phyloP scores from a whole-genome alignment of 2,113 vertebrate species.

The Peromyscus californicus region DNA sequence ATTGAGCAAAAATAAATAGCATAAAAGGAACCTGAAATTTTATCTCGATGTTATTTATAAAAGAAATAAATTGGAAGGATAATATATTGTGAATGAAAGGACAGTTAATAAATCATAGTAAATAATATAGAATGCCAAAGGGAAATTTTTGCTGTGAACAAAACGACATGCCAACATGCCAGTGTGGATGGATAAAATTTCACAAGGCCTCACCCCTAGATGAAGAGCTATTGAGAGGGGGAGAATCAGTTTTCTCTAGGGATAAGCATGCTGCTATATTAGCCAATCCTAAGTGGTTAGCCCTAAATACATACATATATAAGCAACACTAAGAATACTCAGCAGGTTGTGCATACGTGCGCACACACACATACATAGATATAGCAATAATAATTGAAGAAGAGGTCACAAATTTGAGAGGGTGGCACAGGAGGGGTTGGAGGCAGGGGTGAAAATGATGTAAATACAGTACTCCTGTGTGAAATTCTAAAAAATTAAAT shows the following conservation, averaged over 20 bases:
- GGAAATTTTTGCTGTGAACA: slow-evolving; percentile 18
- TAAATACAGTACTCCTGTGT: background rate
- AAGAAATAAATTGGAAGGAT: background rate
- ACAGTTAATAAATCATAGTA: slow-evolving; percentile 5
- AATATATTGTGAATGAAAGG: background rate
- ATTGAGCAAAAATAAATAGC: background rate
- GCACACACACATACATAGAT: too few relatives aligned
- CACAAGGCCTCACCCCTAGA: background rate
- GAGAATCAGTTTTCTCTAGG: background rate
- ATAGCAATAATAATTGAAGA: background rate
- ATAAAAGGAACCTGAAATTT: slow-evolving; percentile 42
- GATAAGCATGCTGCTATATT: background rate
- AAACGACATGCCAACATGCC: slow-evolving; percentile 16
- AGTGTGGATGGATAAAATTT: background rate
- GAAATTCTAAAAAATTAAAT: background rate
- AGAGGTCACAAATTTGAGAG: background rate
- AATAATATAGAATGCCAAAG: slow-evolving; percentile 42
- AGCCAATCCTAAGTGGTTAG: background rate
- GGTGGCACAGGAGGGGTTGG: background rate
- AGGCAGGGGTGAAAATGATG: background rate
- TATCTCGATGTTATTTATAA: background rate
- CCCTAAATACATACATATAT: background rate
- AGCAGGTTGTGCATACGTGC: background rate
- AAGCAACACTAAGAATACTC: background rate
- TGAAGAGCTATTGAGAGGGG: background rate